Evolutionary conservation across 2,113 vertebrate species (phyloP).

Genomic region (Channa argus): DNA sequence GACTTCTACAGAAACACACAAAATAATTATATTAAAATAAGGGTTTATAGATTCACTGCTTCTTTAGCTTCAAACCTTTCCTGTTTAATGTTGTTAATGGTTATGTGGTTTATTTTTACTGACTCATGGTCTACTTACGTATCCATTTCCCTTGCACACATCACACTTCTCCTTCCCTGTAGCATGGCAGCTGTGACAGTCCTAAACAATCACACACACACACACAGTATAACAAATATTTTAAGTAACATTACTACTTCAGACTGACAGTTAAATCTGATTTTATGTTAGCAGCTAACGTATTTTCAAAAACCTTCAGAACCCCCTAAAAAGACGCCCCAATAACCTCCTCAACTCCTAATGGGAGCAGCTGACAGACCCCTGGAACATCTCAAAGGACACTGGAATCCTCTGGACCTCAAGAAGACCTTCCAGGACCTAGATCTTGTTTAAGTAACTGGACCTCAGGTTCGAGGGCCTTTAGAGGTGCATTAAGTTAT

Average conservation of each 20-base stretch:
- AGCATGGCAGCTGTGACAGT: slow-evolving; percentile 68
- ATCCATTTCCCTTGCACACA: slow-evolving; percentile 61
- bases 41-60: background rate
- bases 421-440: background rate
- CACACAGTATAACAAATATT: background rate
- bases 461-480: background rate
- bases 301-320: too few relatives aligned
- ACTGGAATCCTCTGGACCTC: background rate
- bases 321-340: background rate
- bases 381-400: background rate
- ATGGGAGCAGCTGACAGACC: background rate
- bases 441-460: background rate
- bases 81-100: background rate
- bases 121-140: slow-evolving; percentile 59
- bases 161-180: slow-evolving; percentile 61
- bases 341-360: background rate
- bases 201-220: slow-evolving; percentile 52
- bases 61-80: background rate
- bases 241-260: too few relatives aligned
- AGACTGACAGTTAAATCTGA: too few relatives aligned
- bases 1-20: slow-evolving; percentile 52
- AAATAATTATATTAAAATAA: background rate
- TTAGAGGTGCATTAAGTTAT: too few relatives aligned
- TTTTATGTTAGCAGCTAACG: too few relatives aligned
- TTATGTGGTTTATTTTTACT: background rate